These are phyloP conservation scores for Drosophila varians DNA, from an alignment of 1,140 invertebrate species.

Conservation along the genomic window DNA sequence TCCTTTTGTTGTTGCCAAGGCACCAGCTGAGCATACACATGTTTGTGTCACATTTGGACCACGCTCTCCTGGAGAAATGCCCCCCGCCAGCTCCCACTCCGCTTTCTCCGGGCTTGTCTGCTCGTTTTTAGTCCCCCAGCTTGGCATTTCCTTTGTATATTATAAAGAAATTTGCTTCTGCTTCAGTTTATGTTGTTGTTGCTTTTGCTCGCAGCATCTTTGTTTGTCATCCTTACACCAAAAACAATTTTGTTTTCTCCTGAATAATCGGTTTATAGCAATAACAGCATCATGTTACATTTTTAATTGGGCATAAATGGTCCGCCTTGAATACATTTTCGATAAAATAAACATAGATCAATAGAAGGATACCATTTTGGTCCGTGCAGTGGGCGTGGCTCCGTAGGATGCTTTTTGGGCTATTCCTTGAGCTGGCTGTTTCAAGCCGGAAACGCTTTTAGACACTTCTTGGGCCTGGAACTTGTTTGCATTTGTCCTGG, in stretches of 20 bases:
- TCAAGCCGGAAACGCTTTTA: conserved; percentile 34
- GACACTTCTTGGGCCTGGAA: conserved; percentile 31
- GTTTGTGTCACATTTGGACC: conserved; percentile 77
- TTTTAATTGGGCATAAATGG: neutral
- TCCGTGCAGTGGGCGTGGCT: conserved; percentile 19
- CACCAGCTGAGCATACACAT: conserved; percentile 75
- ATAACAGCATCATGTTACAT: neutral
- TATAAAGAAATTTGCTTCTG: conserved; percentile 75
- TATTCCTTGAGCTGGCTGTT: conserved; percentile 20
- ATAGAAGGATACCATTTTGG: neutral
- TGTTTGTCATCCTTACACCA: conserved; percentile 21
- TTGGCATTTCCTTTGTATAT: conserved; percentile 78
- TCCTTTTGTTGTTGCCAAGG: conserved; percentile 59
- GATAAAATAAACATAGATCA: neutral
- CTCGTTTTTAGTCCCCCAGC: conserved; percentile 44
- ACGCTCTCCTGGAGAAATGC: conserved; percentile 18
- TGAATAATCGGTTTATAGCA: neutral
- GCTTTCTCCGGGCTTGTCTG: conserved; percentile 23
- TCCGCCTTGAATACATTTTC: neutral
- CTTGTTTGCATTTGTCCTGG: conserved; percentile 50
- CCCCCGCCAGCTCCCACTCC: conserved; percentile 3
- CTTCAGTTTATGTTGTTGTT: conserved; percentile 39
- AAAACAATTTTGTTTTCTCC: conserved; percentile 2
- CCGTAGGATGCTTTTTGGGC: conserved; percentile 65
- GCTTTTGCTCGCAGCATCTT: conserved; percentile 3